Conservation (phyloP, 2,888 invertebrate species). For the Sussaba pulchella region DNA sequence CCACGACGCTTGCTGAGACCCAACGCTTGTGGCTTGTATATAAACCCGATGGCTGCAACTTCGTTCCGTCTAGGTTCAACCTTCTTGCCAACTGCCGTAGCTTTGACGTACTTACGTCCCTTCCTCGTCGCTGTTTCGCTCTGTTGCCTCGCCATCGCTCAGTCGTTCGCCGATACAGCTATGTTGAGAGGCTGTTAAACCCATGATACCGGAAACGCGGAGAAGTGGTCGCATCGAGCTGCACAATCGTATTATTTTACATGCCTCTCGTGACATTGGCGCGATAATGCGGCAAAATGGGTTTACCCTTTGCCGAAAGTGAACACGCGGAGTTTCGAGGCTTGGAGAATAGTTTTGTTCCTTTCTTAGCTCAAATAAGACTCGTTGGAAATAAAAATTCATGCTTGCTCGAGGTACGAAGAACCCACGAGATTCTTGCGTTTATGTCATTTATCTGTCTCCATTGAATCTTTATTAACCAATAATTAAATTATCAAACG, state of each 20-base stretch:
- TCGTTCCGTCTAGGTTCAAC: conserved; percentile 15
- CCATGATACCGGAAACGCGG: background rate
- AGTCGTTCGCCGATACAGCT: background rate
- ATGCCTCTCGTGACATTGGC: conserved; percentile 13
- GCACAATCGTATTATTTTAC: conserved; percentile 13
- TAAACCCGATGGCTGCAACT: conserved; percentile 34
- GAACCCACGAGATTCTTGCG: no score
- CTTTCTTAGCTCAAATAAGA: no score
- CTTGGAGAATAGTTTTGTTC: no score
- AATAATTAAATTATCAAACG: no score
- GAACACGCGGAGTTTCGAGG: no score
- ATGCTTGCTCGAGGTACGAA: no score
- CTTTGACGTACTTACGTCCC: conserved; percentile 1
- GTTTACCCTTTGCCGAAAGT: conserved; percentile 24
- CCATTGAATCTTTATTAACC: no score
- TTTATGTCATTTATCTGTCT: no score
- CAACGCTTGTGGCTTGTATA: conserved; percentile 25
- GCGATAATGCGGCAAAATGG: conserved; percentile 49
- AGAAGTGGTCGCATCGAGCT: conserved; percentile 8
- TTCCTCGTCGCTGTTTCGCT: background rate
- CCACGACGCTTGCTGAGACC: conserved; percentile 19
- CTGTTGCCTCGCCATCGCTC: background rate
- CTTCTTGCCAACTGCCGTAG: background rate
- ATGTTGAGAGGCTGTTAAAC: background rate
- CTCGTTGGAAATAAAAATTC: no score